Evolutionary conservation across 2,888 invertebrate genomes (phyloP).

Genomic region (Alviniconcha strummeri): DNA sequence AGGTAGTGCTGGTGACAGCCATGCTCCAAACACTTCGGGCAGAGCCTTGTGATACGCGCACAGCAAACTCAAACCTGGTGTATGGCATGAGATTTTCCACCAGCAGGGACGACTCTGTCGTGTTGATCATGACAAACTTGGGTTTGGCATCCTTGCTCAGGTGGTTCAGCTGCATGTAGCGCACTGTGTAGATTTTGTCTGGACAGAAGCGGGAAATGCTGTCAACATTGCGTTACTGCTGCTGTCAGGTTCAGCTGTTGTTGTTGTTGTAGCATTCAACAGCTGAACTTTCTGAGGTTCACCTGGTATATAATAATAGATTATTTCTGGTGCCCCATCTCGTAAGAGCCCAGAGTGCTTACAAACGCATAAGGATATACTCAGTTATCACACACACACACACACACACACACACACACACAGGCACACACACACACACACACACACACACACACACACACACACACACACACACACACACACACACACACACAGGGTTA

Average conservation of each 20-base stretch:
- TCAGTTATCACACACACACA: no score
- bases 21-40: constrained; percentile 37
- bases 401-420: no score
- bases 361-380: no score
- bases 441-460: no score
- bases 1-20: constrained; percentile 30
- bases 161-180: constrained; percentile 38
- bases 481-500: no score
- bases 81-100: constrained; percentile 30
- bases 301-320: no score
- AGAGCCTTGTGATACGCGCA: constrained; percentile 28
- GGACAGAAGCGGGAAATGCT: neutral
- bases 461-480: no score
- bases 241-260: constrained; percentile 29
- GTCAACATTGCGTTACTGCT: neutral
- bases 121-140: constrained; percentile 19
- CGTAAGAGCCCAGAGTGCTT: no score
- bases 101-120: constrained; percentile 4
- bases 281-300: no score
- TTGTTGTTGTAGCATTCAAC: no score
- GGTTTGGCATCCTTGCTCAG: constrained; percentile 22
- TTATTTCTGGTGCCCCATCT: no score
- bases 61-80: constrained; percentile 37
- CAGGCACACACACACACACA: no score
- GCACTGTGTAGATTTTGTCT: constrained; percentile 30